Evolutionary conservation across 1,140 invertebrate species (phyloP).

Genomic region (Drosophila ogumai): DNA sequence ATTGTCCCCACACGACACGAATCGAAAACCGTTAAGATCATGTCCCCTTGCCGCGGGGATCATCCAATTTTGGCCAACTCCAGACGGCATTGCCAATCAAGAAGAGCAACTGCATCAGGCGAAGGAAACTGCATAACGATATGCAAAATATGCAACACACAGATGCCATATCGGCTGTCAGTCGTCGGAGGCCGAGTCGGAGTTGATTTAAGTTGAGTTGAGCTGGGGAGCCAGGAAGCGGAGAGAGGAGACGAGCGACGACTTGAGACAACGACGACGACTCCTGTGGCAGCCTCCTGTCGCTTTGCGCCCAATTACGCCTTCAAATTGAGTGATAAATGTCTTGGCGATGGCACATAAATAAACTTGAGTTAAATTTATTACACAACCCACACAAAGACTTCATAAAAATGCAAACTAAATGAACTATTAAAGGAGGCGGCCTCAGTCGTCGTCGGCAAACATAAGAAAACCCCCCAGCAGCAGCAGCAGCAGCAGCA

Average conservation of each 20-base stretch:
- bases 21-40: slow-evolving; percentile 49
- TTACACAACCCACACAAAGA: slow-evolving; percentile 83
- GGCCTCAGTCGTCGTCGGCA: slow-evolving; percentile 55
- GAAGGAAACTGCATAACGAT: slow-evolving; percentile 69
- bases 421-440: slow-evolving; percentile 80
- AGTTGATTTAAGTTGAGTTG: slow-evolving; percentile 39
- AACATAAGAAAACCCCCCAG: slow-evolving; percentile 72
- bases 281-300: slow-evolving; percentile 64
- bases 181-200: slow-evolving; percentile 37
- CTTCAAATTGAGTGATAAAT: slow-evolving; percentile 84
- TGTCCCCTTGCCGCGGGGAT: slow-evolving; percentile 38
- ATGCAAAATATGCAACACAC: slow-evolving; percentile 79
- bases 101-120: slow-evolving; percentile 36
- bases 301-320: slow-evolving; percentile 81
- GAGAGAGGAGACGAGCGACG: neutral
- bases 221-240: slow-evolving; percentile 4
- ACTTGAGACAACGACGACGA: slow-evolving; percentile 13
- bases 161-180: slow-evolving; percentile 63
- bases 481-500: neutral
- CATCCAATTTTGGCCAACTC: slow-evolving; percentile 57
- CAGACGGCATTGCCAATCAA: slow-evolving; percentile 63
- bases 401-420: slow-evolving; percentile 84
- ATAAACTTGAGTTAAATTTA: slow-evolving; percentile 83
- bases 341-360: slow-evolving; percentile 78
- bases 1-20: slow-evolving; percentile 51